Percentiles rank a stretch among this genome's conserved stretches.
Evolutionary conservation across 2,888 invertebrate species (phyloP).

Genomic region (Morinoia aosen): DNA sequence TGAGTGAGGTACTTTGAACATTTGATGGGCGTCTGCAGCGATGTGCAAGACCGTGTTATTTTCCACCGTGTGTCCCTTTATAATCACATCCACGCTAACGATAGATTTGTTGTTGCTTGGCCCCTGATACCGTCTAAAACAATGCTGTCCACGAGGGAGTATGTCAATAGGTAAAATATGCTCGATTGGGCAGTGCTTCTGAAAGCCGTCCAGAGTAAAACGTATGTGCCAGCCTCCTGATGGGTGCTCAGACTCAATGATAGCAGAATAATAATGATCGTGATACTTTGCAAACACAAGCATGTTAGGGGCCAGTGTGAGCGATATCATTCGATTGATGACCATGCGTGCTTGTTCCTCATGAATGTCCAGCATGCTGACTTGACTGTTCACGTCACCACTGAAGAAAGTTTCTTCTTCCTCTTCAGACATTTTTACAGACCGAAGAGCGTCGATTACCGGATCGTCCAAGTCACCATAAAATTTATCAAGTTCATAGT

Average conservation of each 20-base stretch:
- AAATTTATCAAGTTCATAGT: conserved; percentile 32
- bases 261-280: conserved; percentile 65
- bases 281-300: conserved; percentile 66
- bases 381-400: not conserved
- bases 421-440: conserved; percentile 64
- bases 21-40: conserved; percentile 51
- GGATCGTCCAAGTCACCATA: conserved; percentile 27
- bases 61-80: conserved; percentile 58
- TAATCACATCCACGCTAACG: conserved; percentile 46
- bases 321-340: conserved; percentile 58
- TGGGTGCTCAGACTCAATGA: conserved; percentile 55
- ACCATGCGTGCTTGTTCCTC: conserved; percentile 62
- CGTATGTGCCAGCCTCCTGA: conserved; percentile 62
- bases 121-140: conserved; percentile 61
- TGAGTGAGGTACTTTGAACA: conserved; percentile 60
- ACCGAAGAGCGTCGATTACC: not conserved
- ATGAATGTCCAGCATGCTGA: conserved; percentile 55
- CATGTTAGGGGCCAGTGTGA: conserved; percentile 56
- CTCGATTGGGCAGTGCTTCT: conserved; percentile 60
- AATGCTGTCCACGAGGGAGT: conserved; percentile 62
- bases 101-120: conserved; percentile 54
- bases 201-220: conserved; percentile 60
- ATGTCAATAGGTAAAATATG: conserved; percentile 64
- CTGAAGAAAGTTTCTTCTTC: conserved; percentile 64
- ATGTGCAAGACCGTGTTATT: conserved; percentile 60